Evolutionary conservation across 2,797 vertebrate genomes (phyloP), one percentile per base, ranked within the genome.

Genomic region (Anabacerthia variegaticeps): DNA sequence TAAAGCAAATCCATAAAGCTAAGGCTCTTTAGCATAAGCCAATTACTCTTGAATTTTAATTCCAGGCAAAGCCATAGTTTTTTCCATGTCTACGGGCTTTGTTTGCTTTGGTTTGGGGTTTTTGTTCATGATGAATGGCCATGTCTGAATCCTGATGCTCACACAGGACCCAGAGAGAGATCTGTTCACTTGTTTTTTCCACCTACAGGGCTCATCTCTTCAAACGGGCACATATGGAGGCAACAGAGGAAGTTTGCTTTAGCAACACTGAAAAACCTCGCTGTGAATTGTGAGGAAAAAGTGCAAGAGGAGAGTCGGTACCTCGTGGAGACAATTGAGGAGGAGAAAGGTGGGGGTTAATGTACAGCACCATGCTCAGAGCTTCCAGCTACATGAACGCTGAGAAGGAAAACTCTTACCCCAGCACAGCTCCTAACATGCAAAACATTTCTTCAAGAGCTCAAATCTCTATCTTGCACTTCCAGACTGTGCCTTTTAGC

Each of bases 201-300:
- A 30, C 55, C 37, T 68, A 27, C 89, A 96, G 97, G 95, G 23
- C 83, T 98, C 56, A 65, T 98, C 61, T 95, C 96, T 61, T 98
- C 98, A 14, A 98, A 92, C 11, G 97, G 98, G 10, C 93, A 95
- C 26, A 46, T 63, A 21, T 98, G 98, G 98, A 98, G 95, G 76
- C 97, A 98, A 39, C 98, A 98, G 92, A 98, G 98, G 37, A 98
- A 97, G 48, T 98, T 98, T 71, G 61, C 96, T 59, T 85, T 96
- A 43, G 96, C 95, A 48, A 98, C 98, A 1, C 95, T 98, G 72
- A 98, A 96, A 58, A 98, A 96, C 82, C 98, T 98, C 61, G 95
- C 98, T 41, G 89, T 97, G 39, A 97, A 95, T 52, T 83, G 98
- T 90, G 98, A 98, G 85, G 94, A 97, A 26, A 95, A 97, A 27